Conservation (phyloP, 2,113 vertebrate species). For the Echinops telfairi region DNA sequence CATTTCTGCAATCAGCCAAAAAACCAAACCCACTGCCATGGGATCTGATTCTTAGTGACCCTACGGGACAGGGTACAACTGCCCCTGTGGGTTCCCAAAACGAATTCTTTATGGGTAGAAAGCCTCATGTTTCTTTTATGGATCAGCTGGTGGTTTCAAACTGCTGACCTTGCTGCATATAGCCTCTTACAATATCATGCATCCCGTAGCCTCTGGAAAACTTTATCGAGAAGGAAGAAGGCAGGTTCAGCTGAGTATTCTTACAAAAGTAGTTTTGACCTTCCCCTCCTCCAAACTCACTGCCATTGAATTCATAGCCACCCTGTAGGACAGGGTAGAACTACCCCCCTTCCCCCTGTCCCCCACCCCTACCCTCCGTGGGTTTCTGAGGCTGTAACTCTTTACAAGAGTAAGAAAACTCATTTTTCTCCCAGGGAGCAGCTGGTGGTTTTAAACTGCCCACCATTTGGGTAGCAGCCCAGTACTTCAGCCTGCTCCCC, state of each 20-base stretch:
- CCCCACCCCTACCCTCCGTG: background rate
- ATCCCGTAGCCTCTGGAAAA: background rate
- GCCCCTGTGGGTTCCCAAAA: too few species aligned
- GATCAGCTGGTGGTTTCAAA: too few species aligned
- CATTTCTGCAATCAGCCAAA: background rate
- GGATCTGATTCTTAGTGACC: too few species aligned
- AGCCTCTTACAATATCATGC: background rate
- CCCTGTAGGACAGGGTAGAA: background rate
- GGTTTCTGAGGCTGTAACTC: background rate
- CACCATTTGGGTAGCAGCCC: background rate
- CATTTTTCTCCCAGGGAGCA: background rate
- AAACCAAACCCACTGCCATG: too few species aligned
- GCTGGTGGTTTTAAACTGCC: background rate
- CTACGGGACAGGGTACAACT: too few species aligned
- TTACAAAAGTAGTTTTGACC: conserved; percentile 1
- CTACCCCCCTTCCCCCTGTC: too few species aligned
- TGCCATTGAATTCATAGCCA: background rate
- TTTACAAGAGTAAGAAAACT: background rate
- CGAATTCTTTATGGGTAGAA: too few species aligned
- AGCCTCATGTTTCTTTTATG: too few species aligned
- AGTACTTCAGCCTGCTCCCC: background rate
- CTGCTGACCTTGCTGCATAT: too few species aligned
- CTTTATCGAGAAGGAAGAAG: background rate
- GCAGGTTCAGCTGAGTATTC: background rate
- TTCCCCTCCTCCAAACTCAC: background rate